Evolutionary conservation across 1,140 invertebrate genomes (phyloP), one percentile per base, ranked within the genome.

Genomic region (Drosophila erecta): DNA sequence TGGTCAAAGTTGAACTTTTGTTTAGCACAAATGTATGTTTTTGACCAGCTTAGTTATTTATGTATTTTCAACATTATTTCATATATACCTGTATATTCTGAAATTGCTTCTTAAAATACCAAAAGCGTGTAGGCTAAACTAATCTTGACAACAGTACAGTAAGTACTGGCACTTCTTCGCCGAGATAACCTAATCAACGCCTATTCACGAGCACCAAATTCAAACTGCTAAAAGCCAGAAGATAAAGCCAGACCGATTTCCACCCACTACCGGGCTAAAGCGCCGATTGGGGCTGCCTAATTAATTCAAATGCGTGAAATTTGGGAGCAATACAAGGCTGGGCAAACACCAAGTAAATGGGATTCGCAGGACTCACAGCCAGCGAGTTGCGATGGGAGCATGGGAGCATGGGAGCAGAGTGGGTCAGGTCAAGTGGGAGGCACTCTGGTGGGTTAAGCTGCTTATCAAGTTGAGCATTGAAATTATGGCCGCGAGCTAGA

Each of bases 391-490:
- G 41, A 24, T 22, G 10, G 43, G 11, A 7, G 17, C 17, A 17
- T 17, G 17, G 17, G 17, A 17, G 17, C 17, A 17, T 17, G 14
- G 14, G 24, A 50, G 43, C 47, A 30, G 59, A 69, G 55, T 53
- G 76, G 79, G 69, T 67, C 67, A 81, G 78, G 57, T 84, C 70
- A 62, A 46, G 43, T 24, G 43, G 69, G 57, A 53, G 64, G 57
- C 47, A 44, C 62, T 43, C 38, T 79, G 59, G 84, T 79, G 76
- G 84, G 84, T 89, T 87, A 87, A 87, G 84, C 84, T 87, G 84
- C 84, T 89, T 89, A 89, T 89, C 84, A 89, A 89, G 72, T 89
- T 89, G 84, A 89, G 83, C 83, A 87, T 81, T 87, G 84, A 89
- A 89, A 89, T 89, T 89, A 89, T 89, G 87, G 84, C 84, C 84